Evolutionary conservation across 2,113 vertebrate genomes (phyloP), one percentile per base, ranked within the genome.

Genomic region (Campylorhamphus procurvoides): DNA sequence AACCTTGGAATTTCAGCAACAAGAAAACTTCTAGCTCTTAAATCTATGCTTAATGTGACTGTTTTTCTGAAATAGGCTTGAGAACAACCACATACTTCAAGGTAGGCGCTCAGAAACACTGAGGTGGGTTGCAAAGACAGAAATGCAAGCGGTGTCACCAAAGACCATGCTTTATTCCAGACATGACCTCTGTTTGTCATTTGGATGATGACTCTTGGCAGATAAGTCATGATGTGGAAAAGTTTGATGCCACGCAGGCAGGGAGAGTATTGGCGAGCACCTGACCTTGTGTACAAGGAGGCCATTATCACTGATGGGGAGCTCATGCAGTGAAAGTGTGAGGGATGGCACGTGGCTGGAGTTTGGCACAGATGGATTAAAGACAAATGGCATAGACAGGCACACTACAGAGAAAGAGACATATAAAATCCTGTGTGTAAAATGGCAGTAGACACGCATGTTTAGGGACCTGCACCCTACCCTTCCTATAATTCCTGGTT

Each of bases 351-450:
- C 2, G 22, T 16, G 71, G 19, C 59, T 80, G 40, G 40, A 42
- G 24, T 46, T 69, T 76, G 67, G 20, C 59, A 24, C 77, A 89
- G 46, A 31, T 15, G 35, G 42, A 64, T 59, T 79, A 67, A 78
- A 89, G 39, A 11, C 56, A 74, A 39, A 40, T 11, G 35, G 2
- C 12, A 76, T 7, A 4, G 3, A 46, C 16, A 68, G 52, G 40
- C 1, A 1, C 0, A 0, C 16, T 31, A 55, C 35, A 72, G 35
- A 47, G 46, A 28, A 35, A 75, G 22, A 42, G 14, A 23, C 9
- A 24, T 6, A 15, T 7, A 13, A 84, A 46, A 8, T 40, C 18
- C 13, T 10, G 11, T 5, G 6, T 71, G 47, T 39, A 71, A 91
- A 93, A 46, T 1, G 1, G 12, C 63, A 89, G 50, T 5, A 74